phyloP scores from a whole-genome alignment of 2,888 invertebrate genomes.

The Actias luna region DNA sequence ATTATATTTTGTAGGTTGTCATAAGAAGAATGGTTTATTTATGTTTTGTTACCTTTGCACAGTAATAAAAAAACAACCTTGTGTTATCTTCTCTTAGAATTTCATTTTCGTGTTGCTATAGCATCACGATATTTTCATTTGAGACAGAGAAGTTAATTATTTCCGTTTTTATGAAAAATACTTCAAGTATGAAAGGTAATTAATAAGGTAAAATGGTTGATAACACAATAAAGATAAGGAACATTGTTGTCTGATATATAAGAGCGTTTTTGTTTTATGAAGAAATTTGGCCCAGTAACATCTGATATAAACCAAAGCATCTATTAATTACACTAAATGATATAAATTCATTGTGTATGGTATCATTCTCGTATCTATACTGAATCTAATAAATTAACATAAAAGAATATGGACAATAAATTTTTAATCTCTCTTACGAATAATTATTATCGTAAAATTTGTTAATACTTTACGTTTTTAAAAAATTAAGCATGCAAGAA shows the following conservation, averaged over 20 bases:
- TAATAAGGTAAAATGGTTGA: not conserved
- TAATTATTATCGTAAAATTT: not conserved
- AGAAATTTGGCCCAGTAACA: not conserved
- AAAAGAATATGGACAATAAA: not conserved
- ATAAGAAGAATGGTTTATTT: not conserved
- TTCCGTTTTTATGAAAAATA: not conserved
- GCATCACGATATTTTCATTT: too few species aligned
- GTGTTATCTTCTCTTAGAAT: not conserved
- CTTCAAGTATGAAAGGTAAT: not conserved
- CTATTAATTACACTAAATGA: not conserved
- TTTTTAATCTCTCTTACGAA: not conserved
- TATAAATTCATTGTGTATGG: not conserved
- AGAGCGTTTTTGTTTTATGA: not conserved
- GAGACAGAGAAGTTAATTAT: not conserved
- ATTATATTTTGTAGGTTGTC: not conserved
- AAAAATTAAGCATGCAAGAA: not conserved
- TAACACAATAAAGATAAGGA: not conserved
- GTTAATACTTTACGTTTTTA: not conserved
- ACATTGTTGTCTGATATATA: not conserved
- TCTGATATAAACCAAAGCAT: not conserved
- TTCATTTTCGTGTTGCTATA: too few species aligned
- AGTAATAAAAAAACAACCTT: not conserved
- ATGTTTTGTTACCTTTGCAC: not conserved
- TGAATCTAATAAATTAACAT: not conserved
- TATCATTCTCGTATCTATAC: not conserved